Conservation (phyloP, 2,888 invertebrate genomes). For the Drosophila anomalipes region DNA sequence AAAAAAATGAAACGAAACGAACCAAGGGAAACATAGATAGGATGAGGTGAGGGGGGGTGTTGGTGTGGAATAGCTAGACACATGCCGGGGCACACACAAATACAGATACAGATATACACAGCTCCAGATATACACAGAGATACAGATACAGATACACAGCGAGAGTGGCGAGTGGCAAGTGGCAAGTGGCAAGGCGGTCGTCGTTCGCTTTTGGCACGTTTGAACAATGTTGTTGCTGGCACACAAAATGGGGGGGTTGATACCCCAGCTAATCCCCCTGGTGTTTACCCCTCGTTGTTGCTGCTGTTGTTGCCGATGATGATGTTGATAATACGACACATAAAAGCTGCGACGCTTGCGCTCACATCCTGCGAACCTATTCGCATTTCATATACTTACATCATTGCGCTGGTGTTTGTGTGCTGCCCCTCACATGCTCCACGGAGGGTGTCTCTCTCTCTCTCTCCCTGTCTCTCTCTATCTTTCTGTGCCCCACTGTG, state of each 20-base stretch:
- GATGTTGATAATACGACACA: conserved; percentile 66
- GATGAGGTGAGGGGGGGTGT: conserved; percentile 1
- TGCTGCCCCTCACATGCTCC: conserved; percentile 48
- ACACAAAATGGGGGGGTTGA: conserved; percentile 27
- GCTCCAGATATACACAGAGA: conserved; percentile 11
- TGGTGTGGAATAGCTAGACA: conserved; percentile 52
- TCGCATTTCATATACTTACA: conserved; percentile 84
- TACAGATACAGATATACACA: conserved; percentile 15
- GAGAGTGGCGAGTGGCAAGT: conserved; percentile 17
- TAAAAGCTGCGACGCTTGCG: conserved; percentile 72
- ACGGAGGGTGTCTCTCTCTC: background rate
- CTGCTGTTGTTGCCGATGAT: conserved; percentile 42
- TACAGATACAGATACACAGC: conserved; percentile 4
- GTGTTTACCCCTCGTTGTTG: conserved; percentile 29
- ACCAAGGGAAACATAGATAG: conserved; percentile 37
- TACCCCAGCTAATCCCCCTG: conserved; percentile 52
- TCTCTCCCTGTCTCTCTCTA: conserved; percentile 7
- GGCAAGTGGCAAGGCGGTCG: conserved; percentile 8
- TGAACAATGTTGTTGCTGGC: conserved; percentile 13
- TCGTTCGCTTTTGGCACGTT: conserved; percentile 1
- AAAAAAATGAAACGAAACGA: conserved; percentile 19
- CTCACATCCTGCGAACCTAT: conserved; percentile 83
- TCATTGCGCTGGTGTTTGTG: conserved; percentile 79
- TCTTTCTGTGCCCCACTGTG: background rate
- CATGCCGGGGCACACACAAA: conserved; percentile 48